These are phyloP conservation scores for Pseudochirops cupreus DNA, from an alignment of 2,797 vertebrate genomes.

Conservation along the genomic window DNA sequence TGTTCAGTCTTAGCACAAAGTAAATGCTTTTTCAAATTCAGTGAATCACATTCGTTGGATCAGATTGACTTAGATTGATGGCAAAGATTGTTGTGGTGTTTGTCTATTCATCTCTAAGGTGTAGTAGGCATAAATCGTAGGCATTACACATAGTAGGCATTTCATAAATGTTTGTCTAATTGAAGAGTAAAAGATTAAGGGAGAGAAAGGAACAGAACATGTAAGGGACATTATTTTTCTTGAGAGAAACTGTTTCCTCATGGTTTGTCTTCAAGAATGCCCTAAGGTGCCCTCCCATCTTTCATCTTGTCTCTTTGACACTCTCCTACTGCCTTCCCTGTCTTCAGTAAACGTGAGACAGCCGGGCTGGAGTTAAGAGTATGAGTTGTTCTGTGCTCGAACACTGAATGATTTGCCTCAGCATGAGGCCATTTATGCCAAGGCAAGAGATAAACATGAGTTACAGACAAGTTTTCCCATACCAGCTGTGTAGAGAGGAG, in stretches of 20 bases:
- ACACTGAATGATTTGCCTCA: background rate
- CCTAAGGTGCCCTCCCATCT: background rate
- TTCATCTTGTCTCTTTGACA: background rate
- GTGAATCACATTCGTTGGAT: background rate
- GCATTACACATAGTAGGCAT: background rate
- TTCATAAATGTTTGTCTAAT: background rate
- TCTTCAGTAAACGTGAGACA: background rate
- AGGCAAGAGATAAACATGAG: conserved; percentile 35
- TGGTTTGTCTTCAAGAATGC: background rate
- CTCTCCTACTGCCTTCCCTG: background rate
- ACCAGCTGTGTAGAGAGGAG: conserved; percentile 50
- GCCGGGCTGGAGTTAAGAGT: background rate
- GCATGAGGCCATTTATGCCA: conserved; percentile 35
- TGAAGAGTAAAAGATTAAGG: background rate
- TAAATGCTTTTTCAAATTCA: background rate
- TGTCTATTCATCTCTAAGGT: background rate
- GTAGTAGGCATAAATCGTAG: background rate
- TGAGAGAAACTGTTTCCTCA: background rate
- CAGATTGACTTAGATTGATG: background rate
- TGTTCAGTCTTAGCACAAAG: background rate
- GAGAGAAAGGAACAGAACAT: background rate
- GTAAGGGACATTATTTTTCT: background rate
- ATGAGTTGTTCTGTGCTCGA: conserved; percentile 6
- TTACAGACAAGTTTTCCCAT: conserved; percentile 45
- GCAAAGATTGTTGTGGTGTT: background rate